These are phyloP conservation scores for Yponomeuta cagnagella DNA, from an alignment of 2,888 invertebrate species.

Conservation along the genomic window DNA sequence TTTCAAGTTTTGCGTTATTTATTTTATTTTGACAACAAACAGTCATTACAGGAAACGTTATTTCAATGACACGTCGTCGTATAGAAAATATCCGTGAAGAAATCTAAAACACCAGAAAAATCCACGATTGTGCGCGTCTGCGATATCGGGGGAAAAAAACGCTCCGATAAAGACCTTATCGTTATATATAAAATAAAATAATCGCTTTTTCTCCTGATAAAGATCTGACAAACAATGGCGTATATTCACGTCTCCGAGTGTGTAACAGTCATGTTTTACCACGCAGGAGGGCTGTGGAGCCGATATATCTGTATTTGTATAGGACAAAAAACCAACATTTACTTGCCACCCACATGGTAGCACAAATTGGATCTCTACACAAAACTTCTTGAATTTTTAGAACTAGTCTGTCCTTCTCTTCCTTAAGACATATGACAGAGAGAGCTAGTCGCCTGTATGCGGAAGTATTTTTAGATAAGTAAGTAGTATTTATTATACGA, in stretches of 20 bases:
- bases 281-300: slow-evolving; percentile 56
- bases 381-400: slow-evolving; percentile 16
- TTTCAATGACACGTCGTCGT: background rate
- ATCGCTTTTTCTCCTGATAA: background rate
- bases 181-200: background rate
- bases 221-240: background rate
- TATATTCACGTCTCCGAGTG: background rate
- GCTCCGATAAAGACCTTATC: background rate
- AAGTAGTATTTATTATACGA: background rate
- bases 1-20: too few relatives aligned
- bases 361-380: slow-evolving; percentile 42
- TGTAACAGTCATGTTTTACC: background rate
- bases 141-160: background rate
- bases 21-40: too few relatives aligned
- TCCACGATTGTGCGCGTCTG: background rate
- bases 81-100: background rate
- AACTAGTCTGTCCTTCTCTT: too few relatives aligned
- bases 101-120: background rate
- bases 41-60: too few relatives aligned
- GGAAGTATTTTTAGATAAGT: background rate
- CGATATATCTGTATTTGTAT: slow-evolving; percentile 42
- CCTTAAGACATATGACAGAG: background rate
- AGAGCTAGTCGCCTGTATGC: background rate
- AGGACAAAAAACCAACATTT: slow-evolving; percentile 24
- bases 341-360: slow-evolving; percentile 54